Base-by-base conservation (phyloP, 1,140 invertebrate species). In the Epicauta chinensis region DNA sequence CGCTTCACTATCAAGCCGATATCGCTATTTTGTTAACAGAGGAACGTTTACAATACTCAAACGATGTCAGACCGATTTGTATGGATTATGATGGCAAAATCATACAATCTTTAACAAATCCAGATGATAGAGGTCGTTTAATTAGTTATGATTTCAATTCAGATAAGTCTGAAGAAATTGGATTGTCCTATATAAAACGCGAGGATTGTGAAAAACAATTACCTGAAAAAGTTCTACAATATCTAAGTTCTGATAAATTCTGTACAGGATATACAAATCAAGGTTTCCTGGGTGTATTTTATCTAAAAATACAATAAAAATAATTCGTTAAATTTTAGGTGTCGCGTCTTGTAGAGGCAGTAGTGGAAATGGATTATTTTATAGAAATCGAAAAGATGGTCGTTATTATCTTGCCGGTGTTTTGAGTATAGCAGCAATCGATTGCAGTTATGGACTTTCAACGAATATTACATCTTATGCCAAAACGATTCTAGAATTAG, bases 361-460 rank as follows among this genome's bases (percentile, higher is more conserved):
- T 16, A 37, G 29, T n/a, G 45, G 45, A 4, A 34, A 34, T 1
- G 29, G 29, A 6, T 37, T 47, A n/a, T 32, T 37, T 2, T 31
- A 37, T 5, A 36, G 37, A 38, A 16, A 37, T 32, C 6, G 30
- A 7, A 23, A 14, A 4, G 23, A 23, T 23, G 1, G 23, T 23
- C 16, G 45, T 13, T 47, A 17, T 23, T 47, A 47, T 15, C 14
- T 47, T 11, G 38, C 45, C 30, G 45, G 45, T 13, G 13, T 47
- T 38, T 34, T 47, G 11, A 37, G 34, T 47, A 32, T 47, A 17
- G 29, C 35, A 7, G 34, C 15, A n/a, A 32, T 15, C 4, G 5
- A 34, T 10, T 6, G 7, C 16, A n/a, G 1, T 17, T 47, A 47
- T 23, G 45, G 34, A 10, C 43, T 46, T 35, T 46, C 16, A n/a